phyloP scores from a whole-genome alignment of 2,113 vertebrate species.

The Chamaetylas fuelleborni region DNA sequence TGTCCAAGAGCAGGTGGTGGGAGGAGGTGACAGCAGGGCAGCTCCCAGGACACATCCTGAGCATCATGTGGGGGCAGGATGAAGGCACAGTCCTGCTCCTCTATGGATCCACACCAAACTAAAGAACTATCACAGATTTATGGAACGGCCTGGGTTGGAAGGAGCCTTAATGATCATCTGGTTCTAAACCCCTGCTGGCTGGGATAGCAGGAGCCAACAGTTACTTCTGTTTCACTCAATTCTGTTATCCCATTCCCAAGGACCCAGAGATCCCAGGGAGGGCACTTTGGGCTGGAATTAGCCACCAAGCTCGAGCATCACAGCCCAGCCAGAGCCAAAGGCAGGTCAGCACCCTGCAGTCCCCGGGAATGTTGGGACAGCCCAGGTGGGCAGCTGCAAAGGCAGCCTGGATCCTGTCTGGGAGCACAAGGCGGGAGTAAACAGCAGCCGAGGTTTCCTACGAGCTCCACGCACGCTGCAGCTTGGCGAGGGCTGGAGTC shows the following conservation, averaged over 20 bases:
- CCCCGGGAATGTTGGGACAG: background rate
- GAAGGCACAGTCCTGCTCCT: background rate
- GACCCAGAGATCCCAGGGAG: background rate
- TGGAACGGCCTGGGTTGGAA: background rate
- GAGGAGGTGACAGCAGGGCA: accelerated
- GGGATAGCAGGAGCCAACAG: background rate
- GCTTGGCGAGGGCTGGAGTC: conserved; percentile 1
- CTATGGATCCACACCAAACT: accelerated
- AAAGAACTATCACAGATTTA: background rate
- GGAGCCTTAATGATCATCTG: background rate
- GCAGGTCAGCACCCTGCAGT: background rate
- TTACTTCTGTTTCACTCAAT: background rate
- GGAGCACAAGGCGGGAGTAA: background rate
- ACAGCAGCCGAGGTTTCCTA: conserved; percentile 8
- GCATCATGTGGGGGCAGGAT: accelerated
- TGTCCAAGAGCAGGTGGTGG: background rate
- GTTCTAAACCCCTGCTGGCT: background rate
- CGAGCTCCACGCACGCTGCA: background rate
- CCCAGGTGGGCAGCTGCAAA: background rate
- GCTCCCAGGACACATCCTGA: background rate
- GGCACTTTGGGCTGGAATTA: background rate
- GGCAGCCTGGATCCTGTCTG: background rate
- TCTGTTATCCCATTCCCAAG: background rate
- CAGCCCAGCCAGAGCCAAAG: background rate
- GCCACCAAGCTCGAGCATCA: background rate